Conservation (phyloP, 2,888 invertebrate genomes). For the Drosophila vallismaia region DNA sequence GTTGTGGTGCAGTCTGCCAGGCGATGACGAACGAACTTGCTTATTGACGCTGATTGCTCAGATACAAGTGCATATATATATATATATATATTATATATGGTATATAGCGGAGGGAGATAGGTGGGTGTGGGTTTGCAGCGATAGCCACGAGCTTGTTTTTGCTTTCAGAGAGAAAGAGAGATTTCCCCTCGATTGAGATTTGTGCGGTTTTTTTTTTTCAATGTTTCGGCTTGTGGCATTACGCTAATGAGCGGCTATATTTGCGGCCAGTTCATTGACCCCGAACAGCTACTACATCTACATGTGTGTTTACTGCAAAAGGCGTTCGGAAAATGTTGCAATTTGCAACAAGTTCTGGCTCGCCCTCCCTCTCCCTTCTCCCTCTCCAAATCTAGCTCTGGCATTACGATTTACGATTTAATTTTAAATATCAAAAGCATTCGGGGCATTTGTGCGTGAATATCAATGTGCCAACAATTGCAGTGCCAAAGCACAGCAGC, state of each 20-base stretch:
- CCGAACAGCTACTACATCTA: background rate
- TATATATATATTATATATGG: no score
- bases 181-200: conserved; percentile 20
- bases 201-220: conserved; percentile 9
- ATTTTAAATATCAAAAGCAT: conserved; percentile 50
- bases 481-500: conserved; percentile 51
- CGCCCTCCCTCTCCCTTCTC: background rate
- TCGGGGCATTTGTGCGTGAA: conserved; percentile 67
- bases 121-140: conserved; percentile 2
- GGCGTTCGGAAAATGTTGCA: conserved; percentile 21
- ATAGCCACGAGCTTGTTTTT: conserved; percentile 35
- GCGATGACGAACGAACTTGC: conserved; percentile 10
- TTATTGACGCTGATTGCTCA: conserved; percentile 40
- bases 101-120: background rate
- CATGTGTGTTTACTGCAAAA: conserved; percentile 22
- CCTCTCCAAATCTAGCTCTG: conserved; percentile 30
- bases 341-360: conserved; percentile 32
- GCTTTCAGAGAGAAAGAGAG: conserved; percentile 27
- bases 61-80: conserved; percentile 30
- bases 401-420: conserved; percentile 44
- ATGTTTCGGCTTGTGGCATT: conserved; percentile 30
- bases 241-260: conserved; percentile 35
- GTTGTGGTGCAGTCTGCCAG: conserved; percentile 20
- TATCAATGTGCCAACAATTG: conserved; percentile 62
- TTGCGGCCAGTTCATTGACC: conserved; percentile 61